Conservation (phyloP, 2,797 vertebrate genomes). For the Enteromius anoplus region DNA sequence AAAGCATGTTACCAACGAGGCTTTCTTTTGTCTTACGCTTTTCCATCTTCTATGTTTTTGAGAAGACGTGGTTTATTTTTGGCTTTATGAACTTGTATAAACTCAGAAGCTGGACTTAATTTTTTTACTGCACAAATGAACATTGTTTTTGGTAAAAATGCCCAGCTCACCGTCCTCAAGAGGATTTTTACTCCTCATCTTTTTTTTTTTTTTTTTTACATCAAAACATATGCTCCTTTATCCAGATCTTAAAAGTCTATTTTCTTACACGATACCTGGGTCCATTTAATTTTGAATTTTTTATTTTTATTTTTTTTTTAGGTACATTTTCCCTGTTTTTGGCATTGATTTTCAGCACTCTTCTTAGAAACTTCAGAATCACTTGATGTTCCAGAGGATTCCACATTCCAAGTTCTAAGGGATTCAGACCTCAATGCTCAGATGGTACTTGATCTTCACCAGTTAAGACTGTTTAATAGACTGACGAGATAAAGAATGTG, state of each 20-base stretch:
- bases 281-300: constrained; percentile 14
- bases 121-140: constrained; percentile 60
- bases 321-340: constrained; percentile 50
- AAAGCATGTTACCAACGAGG: constrained; percentile 74
- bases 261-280: constrained; percentile 68
- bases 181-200: constrained; percentile 51
- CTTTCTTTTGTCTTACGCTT: constrained; percentile 73
- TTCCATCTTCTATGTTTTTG: constrained; percentile 66
- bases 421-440: constrained; percentile 47
- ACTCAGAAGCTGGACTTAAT: constrained; percentile 62
- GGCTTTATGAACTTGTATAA: constrained; percentile 66
- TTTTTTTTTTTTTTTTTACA: constrained; percentile 57
- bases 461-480: constrained; percentile 34
- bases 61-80: constrained; percentile 67
- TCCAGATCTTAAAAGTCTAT: constrained; percentile 71
- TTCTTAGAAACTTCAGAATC: constrained; percentile 63
- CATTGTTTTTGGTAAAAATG: constrained; percentile 47
- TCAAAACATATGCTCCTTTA: constrained; percentile 63
- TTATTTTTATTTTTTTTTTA: not conserved
- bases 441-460: constrained; percentile 62
- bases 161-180: constrained; percentile 70
- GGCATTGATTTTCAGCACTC: constrained; percentile 50
- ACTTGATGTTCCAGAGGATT: constrained; percentile 62
- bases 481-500: constrained; percentile 56
- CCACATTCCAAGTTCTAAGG: constrained; percentile 47